Evolutionary conservation across 2,888 invertebrate genomes (phyloP).

Genomic region (Noctua comes): DNA sequence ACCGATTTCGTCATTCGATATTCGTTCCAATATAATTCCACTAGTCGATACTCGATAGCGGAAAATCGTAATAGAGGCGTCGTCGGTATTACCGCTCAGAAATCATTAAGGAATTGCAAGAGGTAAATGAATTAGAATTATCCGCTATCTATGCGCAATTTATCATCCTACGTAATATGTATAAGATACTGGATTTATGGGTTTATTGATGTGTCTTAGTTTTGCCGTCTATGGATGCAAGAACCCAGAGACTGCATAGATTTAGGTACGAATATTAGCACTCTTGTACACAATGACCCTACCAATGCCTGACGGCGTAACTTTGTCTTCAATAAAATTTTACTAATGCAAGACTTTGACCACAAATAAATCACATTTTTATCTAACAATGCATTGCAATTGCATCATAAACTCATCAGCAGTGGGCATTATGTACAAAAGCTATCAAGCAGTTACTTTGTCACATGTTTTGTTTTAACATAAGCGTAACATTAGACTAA

Average conservation of each 20-base stretch:
- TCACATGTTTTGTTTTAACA: slow-evolving; percentile 63
- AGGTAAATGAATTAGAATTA: slow-evolving; percentile 73
- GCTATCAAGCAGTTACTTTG: slow-evolving; percentile 56
- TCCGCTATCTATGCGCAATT: slow-evolving; percentile 57
- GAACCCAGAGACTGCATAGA: slow-evolving; percentile 1
- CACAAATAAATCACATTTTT: not conserved
- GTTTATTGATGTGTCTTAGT: slow-evolving; percentile 23
- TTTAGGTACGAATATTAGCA: slow-evolving; percentile 29
- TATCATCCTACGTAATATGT: slow-evolving; percentile 48
- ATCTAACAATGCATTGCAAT: not conserved
- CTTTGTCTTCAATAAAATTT: not conserved
- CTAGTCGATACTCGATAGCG: slow-evolving; percentile 77
- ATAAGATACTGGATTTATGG: slow-evolving; percentile 44
- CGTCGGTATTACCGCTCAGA: slow-evolving; percentile 67
- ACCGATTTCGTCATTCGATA: slow-evolving; percentile 84
- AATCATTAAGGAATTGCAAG: slow-evolving; percentile 72
- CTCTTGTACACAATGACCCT: slow-evolving; percentile 24
- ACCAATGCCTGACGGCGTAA: not conserved
- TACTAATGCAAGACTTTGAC: not conserved
- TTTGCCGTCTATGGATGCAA: slow-evolving; percentile 12
- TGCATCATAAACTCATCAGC: not conserved
- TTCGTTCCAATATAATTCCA: slow-evolving; percentile 88
- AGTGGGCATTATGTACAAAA: slow-evolving; percentile 10
- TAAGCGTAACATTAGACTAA: slow-evolving; percentile 67
- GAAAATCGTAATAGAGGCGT: slow-evolving; percentile 74